phyloP scores from a whole-genome alignment of 2,797 vertebrate genomes.

The Clarias pachynema region DNA sequence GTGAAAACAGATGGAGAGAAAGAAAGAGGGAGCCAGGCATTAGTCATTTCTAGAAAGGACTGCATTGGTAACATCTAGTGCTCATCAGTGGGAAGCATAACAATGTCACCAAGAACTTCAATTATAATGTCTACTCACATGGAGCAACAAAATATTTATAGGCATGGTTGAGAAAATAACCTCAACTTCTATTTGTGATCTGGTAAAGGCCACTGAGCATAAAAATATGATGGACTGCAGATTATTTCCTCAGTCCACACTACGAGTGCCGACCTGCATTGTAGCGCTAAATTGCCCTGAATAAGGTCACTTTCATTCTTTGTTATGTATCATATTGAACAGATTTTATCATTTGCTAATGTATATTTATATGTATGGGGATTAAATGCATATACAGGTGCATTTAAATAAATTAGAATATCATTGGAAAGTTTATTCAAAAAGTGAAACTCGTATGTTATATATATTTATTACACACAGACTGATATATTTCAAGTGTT shows the following conservation, averaged over 20 bases:
- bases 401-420: too few species aligned
- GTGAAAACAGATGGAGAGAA: conserved; percentile 43
- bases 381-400: not conserved
- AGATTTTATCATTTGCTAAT: not conserved
- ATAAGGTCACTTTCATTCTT: not conserved
- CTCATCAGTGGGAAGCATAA: conserved; percentile 60
- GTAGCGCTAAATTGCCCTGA: not conserved
- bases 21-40: conserved; percentile 47
- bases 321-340: not conserved
- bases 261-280: not conserved
- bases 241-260: not conserved
- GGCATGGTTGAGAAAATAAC: conserved; percentile 42
- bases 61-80: conserved; percentile 61
- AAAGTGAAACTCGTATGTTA: too few species aligned
- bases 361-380: not conserved
- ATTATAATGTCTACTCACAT: conserved; percentile 60
- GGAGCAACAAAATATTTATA: conserved; percentile 61
- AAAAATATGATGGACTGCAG: conserved; percentile 7
- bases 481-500: too few species aligned
- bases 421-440: too few species aligned
- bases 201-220: conserved; percentile 35
- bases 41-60: conserved; percentile 62
- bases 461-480: too few species aligned
- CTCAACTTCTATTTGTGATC: conserved; percentile 28
- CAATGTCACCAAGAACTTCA: conserved; percentile 61